A percentile compares a stretch with the other conserved stretches of the same genome.
These are phyloP conservation scores for Buteo buteo DNA, from an alignment of 2,113 vertebrate genomes.

Conservation along the genomic window DNA sequence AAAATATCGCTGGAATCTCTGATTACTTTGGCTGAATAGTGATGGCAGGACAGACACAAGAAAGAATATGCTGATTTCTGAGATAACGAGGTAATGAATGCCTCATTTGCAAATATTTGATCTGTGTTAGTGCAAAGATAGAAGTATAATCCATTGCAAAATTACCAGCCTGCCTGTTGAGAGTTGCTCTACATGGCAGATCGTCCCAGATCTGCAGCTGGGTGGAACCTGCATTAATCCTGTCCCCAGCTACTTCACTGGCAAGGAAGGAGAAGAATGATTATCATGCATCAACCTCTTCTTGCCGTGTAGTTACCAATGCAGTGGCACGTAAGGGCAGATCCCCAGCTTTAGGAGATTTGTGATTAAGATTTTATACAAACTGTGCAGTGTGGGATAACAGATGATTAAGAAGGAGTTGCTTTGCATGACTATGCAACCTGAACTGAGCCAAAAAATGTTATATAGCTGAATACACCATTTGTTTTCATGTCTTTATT, in stretches of 20 bases:
- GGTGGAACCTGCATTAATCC: background rate
- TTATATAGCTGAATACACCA: background rate
- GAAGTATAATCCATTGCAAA: background rate
- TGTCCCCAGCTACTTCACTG: background rate
- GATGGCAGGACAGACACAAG: background rate
- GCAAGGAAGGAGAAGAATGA: background rate
- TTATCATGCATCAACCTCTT: background rate
- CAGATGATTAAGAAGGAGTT: background rate
- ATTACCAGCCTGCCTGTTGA: background rate
- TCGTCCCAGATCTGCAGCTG: background rate
- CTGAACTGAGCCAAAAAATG: background rate
- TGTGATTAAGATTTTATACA: background rate
- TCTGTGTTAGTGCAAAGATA: background rate
- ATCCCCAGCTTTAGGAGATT: background rate
- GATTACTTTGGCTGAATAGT: background rate
- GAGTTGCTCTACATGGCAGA: accelerated
- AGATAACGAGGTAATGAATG: background rate
- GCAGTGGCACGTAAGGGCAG: background rate
- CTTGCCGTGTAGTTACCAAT: background rate
- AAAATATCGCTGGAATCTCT: background rate
- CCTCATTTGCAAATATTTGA: background rate
- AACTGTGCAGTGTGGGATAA: background rate
- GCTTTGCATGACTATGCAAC: background rate
- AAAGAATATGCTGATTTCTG: background rate
- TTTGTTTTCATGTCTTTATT: background rate